Evolutionary conservation across 2,888 invertebrate species (phyloP), one percentile per base, ranked within the genome.

Genomic region (Andrena bicolor): DNA sequence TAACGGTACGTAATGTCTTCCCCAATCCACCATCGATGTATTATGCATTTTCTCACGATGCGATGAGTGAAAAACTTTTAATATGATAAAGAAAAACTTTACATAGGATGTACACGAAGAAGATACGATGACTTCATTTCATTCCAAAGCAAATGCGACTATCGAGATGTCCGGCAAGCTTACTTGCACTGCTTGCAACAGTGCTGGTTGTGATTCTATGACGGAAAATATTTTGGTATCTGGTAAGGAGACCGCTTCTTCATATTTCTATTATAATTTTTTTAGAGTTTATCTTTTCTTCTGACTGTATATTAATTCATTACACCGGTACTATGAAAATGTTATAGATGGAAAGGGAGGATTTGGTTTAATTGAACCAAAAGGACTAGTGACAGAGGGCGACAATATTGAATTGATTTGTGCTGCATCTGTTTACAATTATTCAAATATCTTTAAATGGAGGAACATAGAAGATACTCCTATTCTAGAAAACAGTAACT

Each of bases 341-440:
- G 26, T 73, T 90, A 20, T 82, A 95, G 95, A 95, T 88, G 94
- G 95, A 4, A 80, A 91, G 51, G 90, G 94, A 56, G 95, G 95
- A 10, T 94, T 94, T 76, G 92, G 92, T 58, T 91, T 94, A 23
- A 94, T 95, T 51, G 85, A 80, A 5, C 88, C 90, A 23, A 74
- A 78, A 13, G 84, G 83, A 23, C 84, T 82, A 60, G 86, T 95
- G 1, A 95, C 96, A 0, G 94, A 94, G 41, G 95, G 95, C 0
- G 96, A 96, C 83, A 90, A 94, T 73, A 90, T 96, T 0, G 93
- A 92, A 20, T 86, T 96, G 6, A 94, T 93, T 5, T 97, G 97
- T 91, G 95, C 95, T 2, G 96, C 95, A 0, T 94, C 96, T 0
- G 93, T 94, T 23, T 94, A 94, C 69, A 93, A 94, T 84, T 94